Base-by-base conservation (phyloP, 2,888 invertebrate genomes). In the Danaus chrysippus region DNA sequence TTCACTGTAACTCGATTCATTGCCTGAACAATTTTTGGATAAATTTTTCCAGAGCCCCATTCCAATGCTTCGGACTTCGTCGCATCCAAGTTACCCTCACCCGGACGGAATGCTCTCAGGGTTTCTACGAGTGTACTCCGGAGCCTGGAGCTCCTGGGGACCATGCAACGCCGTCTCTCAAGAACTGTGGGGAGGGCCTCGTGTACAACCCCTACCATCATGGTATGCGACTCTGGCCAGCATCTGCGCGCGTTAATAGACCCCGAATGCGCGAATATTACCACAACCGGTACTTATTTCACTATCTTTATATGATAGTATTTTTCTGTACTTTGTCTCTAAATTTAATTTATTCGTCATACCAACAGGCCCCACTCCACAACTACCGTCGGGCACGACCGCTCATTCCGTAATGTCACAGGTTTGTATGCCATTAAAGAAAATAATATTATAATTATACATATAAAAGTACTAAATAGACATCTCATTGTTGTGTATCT, bases 81-180 rank as follows among this genome's bases (percentile, higher is more conserved):
- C 17, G 17, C 86, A 87, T 12, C 93, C 94, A 0, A 92, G 92
- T 76, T 87, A 92, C 73, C 91, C 93, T 12, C 94, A 94, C 79
- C 93, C 93, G 0, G 0, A 90, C 83, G 0, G 93, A 95, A 79
- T 96, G 96, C 75, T 87, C 90, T 70, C 87, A 93, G 75, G n/a
- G n/a, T n/a, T 96, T 95, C 84, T 93, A 94, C 76, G 94, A 95
- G 63, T 96, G 96, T 66, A 84, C 87, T 0, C 92, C 93, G 0
- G 83, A 82, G 34, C 64, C 69, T 1, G 68, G 69, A 13, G 74
- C 79, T 42, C 74, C 80, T 0, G 77, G 76, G 76, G n/a, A 85
- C 83, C 0, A 83, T 84, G 57, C 81, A n/a, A 87, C 61, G 82
- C 92, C 19, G 93, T 94, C 8, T n/a, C 92, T 93, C 70, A 95